These are phyloP conservation scores for Petrolisthes manimaculis DNA, from an alignment of 2,888 invertebrate species.

Conservation along the genomic window DNA sequence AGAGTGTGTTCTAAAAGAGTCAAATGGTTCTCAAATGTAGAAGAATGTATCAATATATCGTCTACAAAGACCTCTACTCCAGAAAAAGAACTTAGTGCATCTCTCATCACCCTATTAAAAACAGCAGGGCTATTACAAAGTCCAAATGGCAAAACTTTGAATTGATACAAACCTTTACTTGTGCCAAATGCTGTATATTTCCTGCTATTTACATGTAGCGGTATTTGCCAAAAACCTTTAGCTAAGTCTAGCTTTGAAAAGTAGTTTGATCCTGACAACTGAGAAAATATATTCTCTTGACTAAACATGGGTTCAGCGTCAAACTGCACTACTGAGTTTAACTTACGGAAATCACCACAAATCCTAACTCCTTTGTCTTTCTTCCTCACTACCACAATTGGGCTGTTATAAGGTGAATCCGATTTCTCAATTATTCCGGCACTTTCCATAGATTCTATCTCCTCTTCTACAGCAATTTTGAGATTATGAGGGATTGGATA, in stretches of 20 bases:
- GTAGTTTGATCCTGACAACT: not conserved
- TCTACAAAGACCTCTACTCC: conserved; percentile 21
- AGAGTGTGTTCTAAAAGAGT: not conserved
- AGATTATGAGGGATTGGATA: too few relatives aligned
- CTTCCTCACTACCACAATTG: too few relatives aligned
- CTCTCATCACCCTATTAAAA: too few relatives aligned
- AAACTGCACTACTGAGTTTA: too few relatives aligned
- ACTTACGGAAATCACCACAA: too few relatives aligned
- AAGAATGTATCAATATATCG: not conserved
- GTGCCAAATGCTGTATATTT: conserved; percentile 15
- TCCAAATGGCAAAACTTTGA: conserved; percentile 11
- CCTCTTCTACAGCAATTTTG: too few relatives aligned
- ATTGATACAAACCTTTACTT: not conserved
- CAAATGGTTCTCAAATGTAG: not conserved
- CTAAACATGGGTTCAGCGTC: too few relatives aligned
- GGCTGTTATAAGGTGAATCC: too few relatives aligned
- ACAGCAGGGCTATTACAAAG: conserved; percentile 9
- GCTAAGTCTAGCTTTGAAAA: conserved; percentile 15
- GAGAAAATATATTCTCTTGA: too few relatives aligned
- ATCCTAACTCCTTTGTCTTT: too few relatives aligned
- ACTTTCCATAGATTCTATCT: too few relatives aligned
- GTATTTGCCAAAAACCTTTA: conserved; percentile 9
- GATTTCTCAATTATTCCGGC: too few relatives aligned
- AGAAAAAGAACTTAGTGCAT: not conserved
- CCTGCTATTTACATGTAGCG: not conserved